These are phyloP conservation scores for Daphoenositta chrysoptera DNA, from an alignment of 2,113 vertebrate genomes.

Conservation along the genomic window DNA sequence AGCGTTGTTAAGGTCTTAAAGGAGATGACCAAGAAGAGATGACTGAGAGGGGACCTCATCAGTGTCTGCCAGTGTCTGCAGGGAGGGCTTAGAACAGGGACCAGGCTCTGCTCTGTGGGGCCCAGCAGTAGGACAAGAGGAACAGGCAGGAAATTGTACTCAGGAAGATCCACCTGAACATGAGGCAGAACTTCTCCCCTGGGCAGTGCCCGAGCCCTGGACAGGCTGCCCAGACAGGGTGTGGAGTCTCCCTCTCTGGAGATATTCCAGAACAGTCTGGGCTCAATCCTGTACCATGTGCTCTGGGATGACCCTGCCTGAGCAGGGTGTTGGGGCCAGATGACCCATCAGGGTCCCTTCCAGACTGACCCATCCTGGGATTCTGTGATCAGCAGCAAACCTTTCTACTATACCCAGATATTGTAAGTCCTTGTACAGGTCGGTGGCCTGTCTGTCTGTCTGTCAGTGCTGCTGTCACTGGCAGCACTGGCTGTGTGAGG, in stretches of 20 bases:
- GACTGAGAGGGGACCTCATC: not conserved
- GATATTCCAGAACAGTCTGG: not conserved
- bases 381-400: not conserved
- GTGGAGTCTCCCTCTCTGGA: not conserved
- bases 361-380: not conserved
- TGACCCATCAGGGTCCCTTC: not conserved
- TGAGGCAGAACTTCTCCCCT: not conserved
- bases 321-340: not conserved
- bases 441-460: not conserved
- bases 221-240: not conserved
- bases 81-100: not conserved
- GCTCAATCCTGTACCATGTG: rapidly evolving
- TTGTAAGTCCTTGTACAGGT: rapidly evolving
- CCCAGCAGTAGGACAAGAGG: not conserved
- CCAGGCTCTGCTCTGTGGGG: not conserved
- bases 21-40: not conserved
- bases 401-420: not conserved
- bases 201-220: not conserved
- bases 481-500: not conserved
- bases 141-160: not conserved
- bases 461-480: not conserved
- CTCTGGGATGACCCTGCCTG: not conserved
- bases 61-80: not conserved
- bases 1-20: not conserved
- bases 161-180: not conserved